These are phyloP conservation scores for Monarcha castaneiventris DNA, from an alignment of 2,113 vertebrate species.

Conservation along the genomic window DNA sequence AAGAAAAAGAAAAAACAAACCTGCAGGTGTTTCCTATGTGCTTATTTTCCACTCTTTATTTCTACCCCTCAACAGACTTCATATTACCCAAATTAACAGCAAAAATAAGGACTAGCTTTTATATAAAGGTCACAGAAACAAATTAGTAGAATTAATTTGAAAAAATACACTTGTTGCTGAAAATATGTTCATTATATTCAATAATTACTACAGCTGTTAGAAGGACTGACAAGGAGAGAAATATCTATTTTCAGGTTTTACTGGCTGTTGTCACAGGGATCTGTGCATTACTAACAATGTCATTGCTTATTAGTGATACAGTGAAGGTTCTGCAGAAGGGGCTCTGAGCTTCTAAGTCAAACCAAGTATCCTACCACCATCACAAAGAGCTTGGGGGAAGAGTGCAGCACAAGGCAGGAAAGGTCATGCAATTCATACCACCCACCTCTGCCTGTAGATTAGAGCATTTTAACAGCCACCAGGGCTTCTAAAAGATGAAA, in stretches of 20 bases:
- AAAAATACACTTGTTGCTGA: neutral
- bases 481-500: neutral
- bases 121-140: neutral
- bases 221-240: neutral
- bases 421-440: neutral
- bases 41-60: neutral
- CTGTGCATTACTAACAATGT: neutral
- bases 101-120: neutral
- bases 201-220: neutral
- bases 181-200: neutral
- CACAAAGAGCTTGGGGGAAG: neutral
- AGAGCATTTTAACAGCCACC: neutral
- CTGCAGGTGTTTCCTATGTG: constrained; percentile 11
- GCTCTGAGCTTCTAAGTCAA: neutral
- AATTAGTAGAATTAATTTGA: neutral
- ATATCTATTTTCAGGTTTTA: neutral
- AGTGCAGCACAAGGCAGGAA: neutral
- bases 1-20: neutral
- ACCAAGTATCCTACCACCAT: neutral
- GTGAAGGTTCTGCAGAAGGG: neutral
- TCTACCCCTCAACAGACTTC: neutral
- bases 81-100: neutral
- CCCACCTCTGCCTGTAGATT: neutral
- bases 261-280: neutral
- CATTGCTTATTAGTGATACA: neutral